Evolutionary conservation across 2,113 vertebrate genomes (phyloP), one percentile per base, ranked within the genome.

Genomic region (Delphinapterus leucas): DNA sequence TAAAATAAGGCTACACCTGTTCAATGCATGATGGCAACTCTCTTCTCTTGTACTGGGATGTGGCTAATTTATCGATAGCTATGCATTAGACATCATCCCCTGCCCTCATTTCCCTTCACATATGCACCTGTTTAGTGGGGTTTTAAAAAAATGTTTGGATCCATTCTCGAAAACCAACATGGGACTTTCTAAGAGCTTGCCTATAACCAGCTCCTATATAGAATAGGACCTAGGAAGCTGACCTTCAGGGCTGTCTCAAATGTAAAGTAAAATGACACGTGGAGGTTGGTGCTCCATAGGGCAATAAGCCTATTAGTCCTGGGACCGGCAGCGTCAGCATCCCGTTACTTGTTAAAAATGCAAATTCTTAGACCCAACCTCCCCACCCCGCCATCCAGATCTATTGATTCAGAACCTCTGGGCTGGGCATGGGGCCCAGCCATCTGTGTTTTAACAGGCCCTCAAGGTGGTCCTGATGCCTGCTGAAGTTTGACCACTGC

Each of bases 1-100:
- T 96, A 80, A 93, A 94, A 96, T 77, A 23, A 67, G 84, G n/a
- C 73, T 26, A 20, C 33, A 88, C 92, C 86, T 92, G 82, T 87
- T 73, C n/a, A 9, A 0, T 47, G 58, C 79, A 55, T 31, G 68
- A 47, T 2, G 17, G 77, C 6, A 47, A 15, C 73, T 82, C 60
- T 53, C 23, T 76, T 90, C 65, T 93, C 53, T 55, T 14, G 6
- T 20, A 33, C 5, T 60, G 73, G 63, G 25, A 63, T 7, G 1
- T 36, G 63, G 58, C 74, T 70, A 14, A 31, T 68, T 63, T 26
- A 53, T 93, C 41, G 44, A 6, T 36, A 77, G 55, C 65, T 76
- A 65, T 20, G 4, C 53, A n/a, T 11, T 41, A 25, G 8, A 53
- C 15, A 14, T 17, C 10, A 6, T 8, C 41, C 36, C 38, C 44